A percentile compares a stretch with the other conserved stretches of the same genome.
Evolutionary conservation across 1,140 invertebrate species (phyloP).

Genomic region (Caenorhabditis tropicalis): DNA sequence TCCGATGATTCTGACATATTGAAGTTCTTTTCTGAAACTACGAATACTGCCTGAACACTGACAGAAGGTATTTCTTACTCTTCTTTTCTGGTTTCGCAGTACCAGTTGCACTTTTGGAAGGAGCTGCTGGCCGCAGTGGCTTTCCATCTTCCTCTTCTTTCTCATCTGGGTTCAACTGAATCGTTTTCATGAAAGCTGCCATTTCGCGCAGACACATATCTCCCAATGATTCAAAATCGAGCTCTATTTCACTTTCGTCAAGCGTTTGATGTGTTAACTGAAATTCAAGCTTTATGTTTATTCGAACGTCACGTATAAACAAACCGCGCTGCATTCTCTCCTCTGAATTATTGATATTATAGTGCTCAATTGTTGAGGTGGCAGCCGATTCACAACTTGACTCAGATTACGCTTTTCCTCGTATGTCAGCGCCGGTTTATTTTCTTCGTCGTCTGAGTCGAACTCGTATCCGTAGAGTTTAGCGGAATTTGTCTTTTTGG

Average conservation of each 20-base stretch:
- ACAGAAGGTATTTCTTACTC: too few species aligned
- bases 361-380: not conserved
- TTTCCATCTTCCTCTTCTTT: not conserved
- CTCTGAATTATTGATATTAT: not conserved
- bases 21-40: slow-evolving; percentile 24
- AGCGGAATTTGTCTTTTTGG: not conserved
- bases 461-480: not conserved
- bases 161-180: not conserved
- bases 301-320: not conserved
- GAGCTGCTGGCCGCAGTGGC: too few species aligned
- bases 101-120: too few species aligned
- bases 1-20: slow-evolving; percentile 35
- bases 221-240: slow-evolving; percentile 24
- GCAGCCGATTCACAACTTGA: not conserved
- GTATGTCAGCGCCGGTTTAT: not conserved
- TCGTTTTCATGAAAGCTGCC: not conserved
- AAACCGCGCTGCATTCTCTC: not conserved
- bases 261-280: not conserved
- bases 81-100: too few species aligned
- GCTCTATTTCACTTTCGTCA: slow-evolving; percentile 10
- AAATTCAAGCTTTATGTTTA: not conserved
- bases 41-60: too few species aligned
- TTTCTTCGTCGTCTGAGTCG: slow-evolving; percentile 24
- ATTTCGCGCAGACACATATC: slow-evolving; percentile 33
- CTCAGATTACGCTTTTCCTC: slow-evolving; percentile 5